Evolutionary conservation across 1,140 invertebrate species (phyloP), one percentile per base, ranked within the genome.

Genomic region (Drosophila auraria): DNA sequence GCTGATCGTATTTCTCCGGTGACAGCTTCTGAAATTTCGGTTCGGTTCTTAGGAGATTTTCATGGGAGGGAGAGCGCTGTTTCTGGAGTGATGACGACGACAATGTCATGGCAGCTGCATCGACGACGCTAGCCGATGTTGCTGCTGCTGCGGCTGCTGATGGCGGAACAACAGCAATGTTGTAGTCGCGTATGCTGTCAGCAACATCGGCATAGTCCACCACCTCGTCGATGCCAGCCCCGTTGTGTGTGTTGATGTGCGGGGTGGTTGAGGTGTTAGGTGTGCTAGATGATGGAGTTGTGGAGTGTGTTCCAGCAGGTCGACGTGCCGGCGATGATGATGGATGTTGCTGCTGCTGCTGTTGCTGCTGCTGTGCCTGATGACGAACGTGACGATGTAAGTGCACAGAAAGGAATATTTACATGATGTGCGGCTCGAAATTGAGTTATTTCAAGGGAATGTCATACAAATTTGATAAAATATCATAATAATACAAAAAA

Each of bases 21-120:
- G 92, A 93, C 15, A 93, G 53, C 60, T 92, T 92, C 92, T 91
- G 91, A 92, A 92, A 92, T 92, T 92, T 90, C n/a, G 77, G 77
- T 83, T 92, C 91, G 42, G 80, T 81, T 80, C 89, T 91, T 60
- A 92, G 83, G 61, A 92, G 86, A 71, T 92, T 92, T 57, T 92
- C 91, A 60, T 91, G 80, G 9, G 91, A 92, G 12, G 91, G 80
- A 12, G 91, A 92, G 53, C 79, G 87, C 30, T 81, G 72, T 47
- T 78, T 81, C 36, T 51, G 57, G 17, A 60, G 36, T 50, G 63
- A 36, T 75, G 47, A 12, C 27, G 51, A 7, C 51, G 53, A 23
- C 17, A 20, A 23, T 57, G 54, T 15, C 53, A 23, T 45, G 58
- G 78, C 58, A 58, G 56, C 68, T 68, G 83, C 66, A 72, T 75